Percentiles rank a stretch among this genome's conserved stretches.
Evolutionary conservation across 2,797 vertebrate genomes (phyloP).

Genomic region (Dryobates pubescens): DNA sequence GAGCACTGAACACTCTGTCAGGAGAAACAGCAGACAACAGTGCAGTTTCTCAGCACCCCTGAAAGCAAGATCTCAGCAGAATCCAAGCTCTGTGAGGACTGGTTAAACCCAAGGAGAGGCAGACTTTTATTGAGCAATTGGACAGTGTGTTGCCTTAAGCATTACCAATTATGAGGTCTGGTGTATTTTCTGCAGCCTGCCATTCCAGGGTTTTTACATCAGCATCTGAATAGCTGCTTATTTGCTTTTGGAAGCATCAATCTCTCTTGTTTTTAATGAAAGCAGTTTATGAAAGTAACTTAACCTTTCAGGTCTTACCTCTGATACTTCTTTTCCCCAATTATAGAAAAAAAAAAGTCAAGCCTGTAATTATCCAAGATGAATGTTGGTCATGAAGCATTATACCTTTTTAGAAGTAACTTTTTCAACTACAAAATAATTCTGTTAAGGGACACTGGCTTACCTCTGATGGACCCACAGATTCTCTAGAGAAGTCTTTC

Average conservation of each 20-base stretch:
- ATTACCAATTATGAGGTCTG: background rate
- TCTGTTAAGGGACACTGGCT: background rate
- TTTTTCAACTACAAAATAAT: background rate
- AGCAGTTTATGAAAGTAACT: background rate
- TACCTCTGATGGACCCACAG: slow-evolving; percentile 78
- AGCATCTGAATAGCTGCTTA: background rate
- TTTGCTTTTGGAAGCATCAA: background rate
- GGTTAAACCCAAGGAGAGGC: background rate
- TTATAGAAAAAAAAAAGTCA: background rate
- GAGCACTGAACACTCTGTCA: background rate
- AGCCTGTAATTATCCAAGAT: background rate
- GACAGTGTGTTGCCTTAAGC: background rate
- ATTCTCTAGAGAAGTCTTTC: slow-evolving; percentile 24
- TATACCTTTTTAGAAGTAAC: background rate
- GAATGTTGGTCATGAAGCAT: background rate
- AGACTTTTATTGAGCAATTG: background rate
- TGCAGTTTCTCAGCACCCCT: background rate
- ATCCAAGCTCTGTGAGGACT: background rate
- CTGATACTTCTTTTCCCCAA: background rate
- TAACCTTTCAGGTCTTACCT: background rate
- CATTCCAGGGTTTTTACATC: background rate
- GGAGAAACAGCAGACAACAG: background rate
- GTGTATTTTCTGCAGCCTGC: background rate
- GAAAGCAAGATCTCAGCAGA: background rate
- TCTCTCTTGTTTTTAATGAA: background rate